Base-by-base conservation (phyloP, 2,797 vertebrate species). In the Xenops minutus region DNA sequence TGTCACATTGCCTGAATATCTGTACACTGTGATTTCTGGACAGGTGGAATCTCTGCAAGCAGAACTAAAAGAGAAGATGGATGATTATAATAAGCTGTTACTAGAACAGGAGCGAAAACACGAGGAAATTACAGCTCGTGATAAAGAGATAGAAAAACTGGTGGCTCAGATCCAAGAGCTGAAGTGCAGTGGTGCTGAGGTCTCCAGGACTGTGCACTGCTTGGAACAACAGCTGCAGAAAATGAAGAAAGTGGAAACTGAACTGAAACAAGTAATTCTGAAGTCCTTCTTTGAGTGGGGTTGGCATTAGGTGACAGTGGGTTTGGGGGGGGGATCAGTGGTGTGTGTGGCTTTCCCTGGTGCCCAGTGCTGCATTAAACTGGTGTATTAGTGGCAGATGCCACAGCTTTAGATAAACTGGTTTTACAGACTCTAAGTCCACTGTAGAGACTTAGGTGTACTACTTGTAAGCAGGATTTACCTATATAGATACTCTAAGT, bases 21-120 rank as follows among this genome's bases (percentile, higher is more conserved):
- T 92, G 67, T 71, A 12, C 91, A 10, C 91, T 71, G 32, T 14
- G 17, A 58, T 87, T 97, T 39, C 73, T 75, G 37, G 94, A 41
- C 92, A 99, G 99, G 98, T 99, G 86, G 99, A 99, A 96, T 98
- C 96, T 86, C 98, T 99, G 77, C 98, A 99, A 95, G 97, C 98
- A 46, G 97, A 98, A 82, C 95, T 99, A 85, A 99, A 98, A 97
- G 98, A 99, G 94, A 99, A 99, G 92, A 98, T 96, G 0, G 98
- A 99, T 56, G 98, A 98, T 90, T 98, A 98, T 58, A 98, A 97
- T 62, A 97, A 98, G 14, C 93, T 99, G 85, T 91, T 98, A 21
- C 19, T 97, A 48, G 98, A 98, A 94, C 99, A 98, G 97, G 99
- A 99, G 73, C 94, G 98, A 94, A 98, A 98, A 2, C 98, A 99